Percentiles rank a stretch among this genome's conserved stretches.
Conservation (phyloP, 1,140 invertebrate species). For the Drosophila eugracilis region DNA sequence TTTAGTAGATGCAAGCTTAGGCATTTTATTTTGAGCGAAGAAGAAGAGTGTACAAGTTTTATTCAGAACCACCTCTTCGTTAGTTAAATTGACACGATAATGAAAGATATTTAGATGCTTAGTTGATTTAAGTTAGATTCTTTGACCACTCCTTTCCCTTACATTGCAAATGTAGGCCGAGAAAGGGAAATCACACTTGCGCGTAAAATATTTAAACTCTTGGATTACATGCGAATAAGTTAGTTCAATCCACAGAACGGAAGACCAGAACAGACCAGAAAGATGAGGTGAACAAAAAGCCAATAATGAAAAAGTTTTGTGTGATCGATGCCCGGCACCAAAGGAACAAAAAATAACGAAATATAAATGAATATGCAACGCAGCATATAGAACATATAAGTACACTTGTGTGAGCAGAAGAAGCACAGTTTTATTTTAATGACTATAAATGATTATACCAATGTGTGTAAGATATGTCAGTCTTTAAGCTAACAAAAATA, state of each 20-base stretch:
- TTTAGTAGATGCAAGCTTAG: neutral
- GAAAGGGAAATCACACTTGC: neutral
- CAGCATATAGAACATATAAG: neutral
- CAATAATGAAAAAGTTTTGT: no score
- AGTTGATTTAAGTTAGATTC: neutral
- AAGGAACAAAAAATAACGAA: conserved; percentile 7
- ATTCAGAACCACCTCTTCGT: no score
- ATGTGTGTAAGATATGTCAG: conserved; percentile 20
- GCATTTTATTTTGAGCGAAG: neutral
- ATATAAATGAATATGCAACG: neutral
- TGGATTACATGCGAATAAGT: neutral
- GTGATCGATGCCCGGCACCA: conserved; percentile 10
- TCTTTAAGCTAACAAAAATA: conserved; percentile 29
- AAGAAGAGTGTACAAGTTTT: no score
- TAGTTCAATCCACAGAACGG: neutral
- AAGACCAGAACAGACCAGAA: conserved; percentile 1
- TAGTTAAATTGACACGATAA: conserved; percentile 1
- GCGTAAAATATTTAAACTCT: neutral
- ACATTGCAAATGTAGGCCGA: conserved; percentile 8
- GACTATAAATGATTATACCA: conserved; percentile 8
- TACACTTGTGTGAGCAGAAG: neutral
- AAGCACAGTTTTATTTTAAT: conserved; percentile 2
- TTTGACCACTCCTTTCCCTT: neutral
- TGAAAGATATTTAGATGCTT: conserved; percentile 5
- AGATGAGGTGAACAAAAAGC: neutral